phyloP scores from a whole-genome alignment of 2,113 vertebrate species.

The Rafetus swinhoei region DNA sequence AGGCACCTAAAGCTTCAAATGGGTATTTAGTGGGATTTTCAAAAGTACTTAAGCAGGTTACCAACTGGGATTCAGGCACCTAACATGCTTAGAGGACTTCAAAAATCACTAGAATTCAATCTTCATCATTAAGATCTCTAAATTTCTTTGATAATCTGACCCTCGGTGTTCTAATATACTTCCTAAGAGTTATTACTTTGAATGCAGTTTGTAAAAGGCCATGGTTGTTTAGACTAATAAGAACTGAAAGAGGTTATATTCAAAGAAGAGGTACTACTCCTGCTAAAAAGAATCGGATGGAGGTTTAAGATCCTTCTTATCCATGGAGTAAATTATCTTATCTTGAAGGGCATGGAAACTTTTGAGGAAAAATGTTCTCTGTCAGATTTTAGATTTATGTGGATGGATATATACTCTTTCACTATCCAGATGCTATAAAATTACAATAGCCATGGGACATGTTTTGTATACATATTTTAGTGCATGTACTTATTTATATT shows the following conservation, averaged over 20 bases:
- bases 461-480: neutral
- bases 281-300: constrained; percentile 8
- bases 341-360: neutral
- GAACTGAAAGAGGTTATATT: constrained; percentile 32
- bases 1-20: constrained; percentile 34
- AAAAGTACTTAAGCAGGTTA: neutral
- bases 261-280: neutral
- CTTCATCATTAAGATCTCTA: neutral
- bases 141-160: neutral
- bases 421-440: neutral
- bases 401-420: neutral
- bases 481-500: neutral
- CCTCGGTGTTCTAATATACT: neutral
- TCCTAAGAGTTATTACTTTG: constrained; percentile 43
- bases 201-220: constrained; percentile 43
- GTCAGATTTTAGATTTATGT: neutral
- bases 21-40: neutral
- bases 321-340: neutral
- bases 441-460: neutral
- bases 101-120: neutral
- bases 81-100: accelerated
- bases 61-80: accelerated
- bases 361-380: neutral
- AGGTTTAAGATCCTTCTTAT: constrained; percentile 9
- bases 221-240: constrained; percentile 15